Evolutionary conservation across 1,140 invertebrate genomes (phyloP), one percentile per base, ranked within the genome.

Genomic region (Teleopsis dalmanni): DNA sequence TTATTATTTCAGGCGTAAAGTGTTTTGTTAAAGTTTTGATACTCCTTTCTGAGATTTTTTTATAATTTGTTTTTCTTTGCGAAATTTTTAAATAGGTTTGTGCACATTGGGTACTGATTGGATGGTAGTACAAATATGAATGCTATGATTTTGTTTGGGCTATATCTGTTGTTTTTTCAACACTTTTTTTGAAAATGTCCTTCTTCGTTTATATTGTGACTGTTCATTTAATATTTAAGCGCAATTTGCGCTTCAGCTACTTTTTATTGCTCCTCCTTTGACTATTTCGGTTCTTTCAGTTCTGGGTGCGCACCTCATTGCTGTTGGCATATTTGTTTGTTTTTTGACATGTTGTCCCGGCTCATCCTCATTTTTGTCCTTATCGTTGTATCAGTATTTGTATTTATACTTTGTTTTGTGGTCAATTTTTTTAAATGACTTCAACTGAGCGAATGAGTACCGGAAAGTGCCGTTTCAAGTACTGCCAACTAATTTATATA

Each of bases 201-300:
- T n/a, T 16, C 18, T 42, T 40, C 45, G 49, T 56, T 58, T n/a
- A n/a, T n/a, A n/a, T n/a, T n/a, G n/a, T n/a, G n/a, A n/a, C 49
- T 64, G 55, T 60, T 65, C 62, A 65, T 65, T 65, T 65, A 65
- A 65, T 65, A 65, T 65, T 65, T 65, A 65, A 65, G 62, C 62
- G 57, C 62, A 64, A 62, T 64, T 65, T 60, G 62, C 50, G 48
- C 51, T 45, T 43, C 29, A 7, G 19, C 19, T 27, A 14, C 19
- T 18, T 43, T 22, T 40, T 40, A 23, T 40, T 23, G 11, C 16
- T 23, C 2, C 3, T 11, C 13, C 27, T 8, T 8, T 29, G 27
- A 13, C 13, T 29, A 13, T 13, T 29, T 29, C 27, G 7, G 27
- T 29, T 29, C 13, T 29, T 29, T 29, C 13, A 8, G 7, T 29